A percentile compares a stretch with the other conserved stretches of the same genome.
Evolutionary conservation across 2,113 vertebrate species (phyloP).

Genomic region (Protobothrops flavoviridis): DNA sequence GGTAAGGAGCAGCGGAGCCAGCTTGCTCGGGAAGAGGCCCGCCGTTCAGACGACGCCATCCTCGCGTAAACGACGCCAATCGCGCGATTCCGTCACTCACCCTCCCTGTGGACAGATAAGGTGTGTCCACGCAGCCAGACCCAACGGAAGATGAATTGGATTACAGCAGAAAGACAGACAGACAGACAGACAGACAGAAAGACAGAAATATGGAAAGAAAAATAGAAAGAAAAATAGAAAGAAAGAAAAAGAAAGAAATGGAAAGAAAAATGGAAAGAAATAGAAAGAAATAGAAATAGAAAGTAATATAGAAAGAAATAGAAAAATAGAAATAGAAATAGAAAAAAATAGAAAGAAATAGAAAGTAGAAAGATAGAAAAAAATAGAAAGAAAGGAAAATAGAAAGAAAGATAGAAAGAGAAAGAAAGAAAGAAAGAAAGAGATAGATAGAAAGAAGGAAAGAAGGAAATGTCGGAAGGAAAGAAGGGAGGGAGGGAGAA

Average conservation of each 20-base stretch:
- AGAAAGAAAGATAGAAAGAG: background rate
- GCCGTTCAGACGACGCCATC: background rate
- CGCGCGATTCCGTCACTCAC: background rate
- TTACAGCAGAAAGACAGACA: rapidly evolving
- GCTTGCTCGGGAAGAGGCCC: background rate
- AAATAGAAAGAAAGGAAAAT: background rate
- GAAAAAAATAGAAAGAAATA: background rate
- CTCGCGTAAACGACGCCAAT: background rate
- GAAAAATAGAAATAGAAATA: too few relatives aligned
- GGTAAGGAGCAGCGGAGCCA: background rate
- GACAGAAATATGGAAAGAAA: too few relatives aligned
- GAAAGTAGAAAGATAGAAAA: background rate
- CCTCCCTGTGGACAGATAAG: background rate
- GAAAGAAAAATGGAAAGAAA: rapidly evolving
- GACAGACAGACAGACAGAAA: too few relatives aligned
- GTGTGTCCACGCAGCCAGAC: background rate
- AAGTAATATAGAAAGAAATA: background rate
- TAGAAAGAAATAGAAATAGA: background rate
- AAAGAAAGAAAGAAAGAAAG: background rate
- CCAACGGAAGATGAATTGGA: background rate
- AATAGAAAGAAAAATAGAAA: too few relatives aligned
- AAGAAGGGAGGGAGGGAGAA: too few relatives aligned
- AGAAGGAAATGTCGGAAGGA: background rate
- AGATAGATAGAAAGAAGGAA: background rate
- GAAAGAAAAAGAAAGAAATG: too few relatives aligned